phyloP scores from a whole-genome alignment of 2,113 vertebrate species.

The Jacana jacana region DNA sequence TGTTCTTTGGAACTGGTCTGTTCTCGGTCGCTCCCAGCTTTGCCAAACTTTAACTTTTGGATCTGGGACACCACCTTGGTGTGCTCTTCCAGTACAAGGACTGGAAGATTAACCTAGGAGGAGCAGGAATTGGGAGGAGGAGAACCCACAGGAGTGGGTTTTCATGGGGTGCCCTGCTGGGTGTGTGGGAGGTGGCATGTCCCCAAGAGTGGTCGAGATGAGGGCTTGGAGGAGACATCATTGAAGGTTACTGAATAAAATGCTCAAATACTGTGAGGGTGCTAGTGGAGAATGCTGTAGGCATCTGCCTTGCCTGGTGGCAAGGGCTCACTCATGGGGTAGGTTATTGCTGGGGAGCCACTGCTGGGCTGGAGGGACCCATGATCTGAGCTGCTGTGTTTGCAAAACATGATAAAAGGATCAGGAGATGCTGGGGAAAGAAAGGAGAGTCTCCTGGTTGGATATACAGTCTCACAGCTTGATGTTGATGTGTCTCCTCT shows the following conservation, averaged over 20 bases:
- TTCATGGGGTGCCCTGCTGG: too few relatives aligned
- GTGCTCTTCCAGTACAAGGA: neutral
- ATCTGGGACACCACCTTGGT: accelerated
- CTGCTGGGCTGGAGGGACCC: neutral
- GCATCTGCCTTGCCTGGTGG: accelerated
- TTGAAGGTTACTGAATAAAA: neutral
- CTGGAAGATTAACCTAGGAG: neutral
- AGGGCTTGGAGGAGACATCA: neutral
- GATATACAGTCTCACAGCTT: neutral
- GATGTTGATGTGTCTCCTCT: neutral
- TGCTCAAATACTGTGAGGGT: neutral
- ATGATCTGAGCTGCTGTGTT: accelerated
- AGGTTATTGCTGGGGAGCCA: neutral
- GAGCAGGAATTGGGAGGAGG: neutral
- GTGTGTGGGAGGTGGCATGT: neutral
- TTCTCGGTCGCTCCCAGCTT: accelerated
- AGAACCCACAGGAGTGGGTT: neutral
- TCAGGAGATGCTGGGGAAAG: neutral
- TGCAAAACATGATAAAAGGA: neutral
- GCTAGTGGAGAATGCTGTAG: neutral
- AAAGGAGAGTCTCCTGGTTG: neutral
- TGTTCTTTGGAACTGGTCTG: neutral
- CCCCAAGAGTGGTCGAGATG: accelerated
- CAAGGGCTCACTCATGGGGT: accelerated
- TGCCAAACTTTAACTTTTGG: neutral